phyloP scores from a whole-genome alignment of 2,797 vertebrate genomes.

The Knipowitschia caucasica region DNA sequence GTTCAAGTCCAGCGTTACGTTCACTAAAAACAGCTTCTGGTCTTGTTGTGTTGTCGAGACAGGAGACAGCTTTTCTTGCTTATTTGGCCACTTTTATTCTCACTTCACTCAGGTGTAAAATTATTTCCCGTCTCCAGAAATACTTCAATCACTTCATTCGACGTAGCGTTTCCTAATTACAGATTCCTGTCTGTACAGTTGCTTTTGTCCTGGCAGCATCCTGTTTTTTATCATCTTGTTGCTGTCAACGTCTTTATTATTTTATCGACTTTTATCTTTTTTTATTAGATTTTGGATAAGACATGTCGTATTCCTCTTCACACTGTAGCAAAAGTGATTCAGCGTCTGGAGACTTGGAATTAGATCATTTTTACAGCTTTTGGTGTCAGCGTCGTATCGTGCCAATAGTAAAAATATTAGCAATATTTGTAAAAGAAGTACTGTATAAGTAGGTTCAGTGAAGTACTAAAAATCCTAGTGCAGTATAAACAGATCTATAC shows the following conservation, averaged over 20 bases:
- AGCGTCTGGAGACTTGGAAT: background rate
- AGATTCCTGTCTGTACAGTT: background rate
- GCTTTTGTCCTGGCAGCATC: background rate
- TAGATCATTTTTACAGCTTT: background rate
- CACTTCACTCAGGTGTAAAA: slow-evolving; percentile 4
- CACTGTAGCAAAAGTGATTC: background rate
- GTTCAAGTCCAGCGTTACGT: no score
- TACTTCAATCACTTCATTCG: slow-evolving; percentile 2
- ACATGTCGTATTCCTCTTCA: background rate
- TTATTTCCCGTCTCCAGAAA: slow-evolving; percentile 2
- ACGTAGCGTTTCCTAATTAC: background rate
- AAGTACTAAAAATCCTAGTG: no score
- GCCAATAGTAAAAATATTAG: no score
- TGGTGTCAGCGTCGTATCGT: no score
- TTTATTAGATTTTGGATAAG: background rate
- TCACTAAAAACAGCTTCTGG: background rate
- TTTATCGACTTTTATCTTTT: background rate
- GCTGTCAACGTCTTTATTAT: slow-evolving; percentile 4
- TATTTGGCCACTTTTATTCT: background rate
- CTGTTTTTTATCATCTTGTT: background rate
- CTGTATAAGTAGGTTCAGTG: no score
- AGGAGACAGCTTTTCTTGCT: slow-evolving; percentile 1
- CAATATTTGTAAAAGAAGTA: no score
- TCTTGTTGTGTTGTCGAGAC: background rate
- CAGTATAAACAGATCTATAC: no score